Base-by-base conservation (phyloP, 2,888 invertebrate species). In the Agonopterix arenella region DNA sequence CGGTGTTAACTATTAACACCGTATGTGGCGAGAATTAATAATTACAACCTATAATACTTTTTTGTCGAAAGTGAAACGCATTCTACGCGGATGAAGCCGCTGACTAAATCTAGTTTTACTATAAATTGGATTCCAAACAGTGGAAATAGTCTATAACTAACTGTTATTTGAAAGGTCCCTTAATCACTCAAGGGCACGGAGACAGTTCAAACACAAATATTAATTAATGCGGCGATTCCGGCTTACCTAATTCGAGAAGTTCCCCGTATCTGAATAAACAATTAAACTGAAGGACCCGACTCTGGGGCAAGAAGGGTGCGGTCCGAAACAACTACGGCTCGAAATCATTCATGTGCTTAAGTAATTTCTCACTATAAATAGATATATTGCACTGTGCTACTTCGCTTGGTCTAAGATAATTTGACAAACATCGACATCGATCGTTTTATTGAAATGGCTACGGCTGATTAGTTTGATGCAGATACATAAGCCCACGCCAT, bases 201-300 rank as follows among this genome's bases (percentile, higher is more conserved):
- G 83, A 80, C 81, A 80, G 81, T 81, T 82, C 72, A 80, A 85
- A 84, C 74, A 82, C 83, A 86, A 85, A 86, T 84, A 86, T 86
- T 85, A 86, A 86, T 86, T 85, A 86, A 80, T 79, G 77, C 76
- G 76, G 76, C 76, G 72, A 77, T 85, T 82, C 77, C 77, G 78
- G 76, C 69, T 80, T 77, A 82, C 80, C 80, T 84, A 83, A 84
- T 84, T 81, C 68, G 76, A 75, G 80, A 84, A 84, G 75, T 88
- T 83, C 63, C 68, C 68, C 79, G 80, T 81, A 79, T 82, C 84
- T 78, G 80, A 81, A 80, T 80, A 84, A 80, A 86, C 83, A 84
- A 84, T 83, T 78, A 79, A 80, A 84, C 79, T 81, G 73, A 66
- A 66, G 78, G 73, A 77, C 75, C 44, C 45, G 36, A 45, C 44